Percentiles rank a stretch among this genome's conserved stretches.
These are phyloP conservation scores for Notospermus geniculatus DNA, from an alignment of 1,140 invertebrate genomes.

Conservation along the genomic window DNA sequence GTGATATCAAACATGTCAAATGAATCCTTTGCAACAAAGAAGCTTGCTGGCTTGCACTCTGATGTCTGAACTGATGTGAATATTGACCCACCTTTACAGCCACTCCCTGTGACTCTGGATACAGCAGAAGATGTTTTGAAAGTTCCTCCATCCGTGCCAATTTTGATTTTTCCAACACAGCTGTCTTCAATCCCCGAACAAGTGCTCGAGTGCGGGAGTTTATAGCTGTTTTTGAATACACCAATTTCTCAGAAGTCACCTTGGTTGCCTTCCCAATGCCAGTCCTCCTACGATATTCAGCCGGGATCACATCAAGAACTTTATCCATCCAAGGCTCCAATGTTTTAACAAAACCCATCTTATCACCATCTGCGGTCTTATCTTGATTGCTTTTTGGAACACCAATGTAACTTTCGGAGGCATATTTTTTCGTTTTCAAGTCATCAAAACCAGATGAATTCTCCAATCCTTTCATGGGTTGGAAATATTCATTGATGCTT, in stretches of 20 bases:
- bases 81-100: conserved; percentile 65
- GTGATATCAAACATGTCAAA: neutral
- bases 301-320: conserved; percentile 1
- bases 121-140: conserved; percentile 67
- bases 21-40: neutral
- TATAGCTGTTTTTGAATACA: conserved; percentile 9
- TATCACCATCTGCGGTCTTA: neutral
- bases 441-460: neutral
- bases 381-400: neutral
- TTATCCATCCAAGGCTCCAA: neutral
- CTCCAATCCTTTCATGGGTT: neutral
- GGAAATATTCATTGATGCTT: neutral
- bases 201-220: conserved; percentile 65
- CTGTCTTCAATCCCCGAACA: conserved; percentile 63
- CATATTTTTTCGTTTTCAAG: neutral
- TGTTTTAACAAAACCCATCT: neutral
- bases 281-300: neutral
- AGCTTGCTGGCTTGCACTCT: neutral
- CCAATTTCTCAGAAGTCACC: neutral
- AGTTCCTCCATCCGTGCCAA: conserved; percentile 67
- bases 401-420: neutral
- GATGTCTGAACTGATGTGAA: neutral
- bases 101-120: conserved; percentile 69
- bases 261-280: neutral
- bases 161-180: conserved; percentile 63